Evolutionary conservation across 2,888 invertebrate species (phyloP).

Genomic region (Tetragonula carbonaria): DNA sequence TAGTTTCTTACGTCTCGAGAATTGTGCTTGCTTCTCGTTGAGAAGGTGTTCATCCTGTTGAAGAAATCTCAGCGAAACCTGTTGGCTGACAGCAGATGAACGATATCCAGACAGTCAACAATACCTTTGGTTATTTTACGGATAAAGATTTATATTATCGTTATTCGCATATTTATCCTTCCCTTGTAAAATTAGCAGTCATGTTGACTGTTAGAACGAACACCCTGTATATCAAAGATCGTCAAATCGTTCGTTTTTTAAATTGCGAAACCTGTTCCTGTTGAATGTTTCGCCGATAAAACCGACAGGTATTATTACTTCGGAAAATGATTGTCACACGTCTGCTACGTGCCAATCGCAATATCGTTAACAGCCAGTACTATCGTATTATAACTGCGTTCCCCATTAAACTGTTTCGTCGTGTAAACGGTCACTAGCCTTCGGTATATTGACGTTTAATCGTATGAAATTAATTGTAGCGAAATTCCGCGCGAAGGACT

Average conservation of each 20-base stretch:
- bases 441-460: slow-evolving; percentile 52
- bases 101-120: too few relatives aligned
- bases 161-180: too few relatives aligned
- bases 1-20: too few relatives aligned
- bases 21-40: too few relatives aligned
- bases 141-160: too few relatives aligned
- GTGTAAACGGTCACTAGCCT: slow-evolving; percentile 39
- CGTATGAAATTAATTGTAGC: slow-evolving; percentile 44
- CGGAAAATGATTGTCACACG: slow-evolving; percentile 39
- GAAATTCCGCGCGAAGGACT: slow-evolving; percentile 21
- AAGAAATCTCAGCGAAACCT: too few relatives aligned
- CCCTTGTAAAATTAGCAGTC: neutral
- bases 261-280: neutral
- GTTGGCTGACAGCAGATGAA: too few relatives aligned
- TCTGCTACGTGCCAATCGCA: slow-evolving; percentile 45
- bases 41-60: too few relatives aligned
- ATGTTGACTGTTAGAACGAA: neutral
- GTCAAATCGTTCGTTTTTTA: neutral
- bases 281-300: neutral
- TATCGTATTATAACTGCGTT: slow-evolving; percentile 40
- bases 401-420: slow-evolving; percentile 48
- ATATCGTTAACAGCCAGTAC: slow-evolving; percentile 27
- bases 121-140: too few relatives aligned
- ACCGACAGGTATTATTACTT: slow-evolving; percentile 20
- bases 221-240: neutral